These are phyloP conservation scores for Haliclona indistincta DNA, from an alignment of 37 sponge, comb jelly and placozoan species.

Conservation along the genomic window DNA sequence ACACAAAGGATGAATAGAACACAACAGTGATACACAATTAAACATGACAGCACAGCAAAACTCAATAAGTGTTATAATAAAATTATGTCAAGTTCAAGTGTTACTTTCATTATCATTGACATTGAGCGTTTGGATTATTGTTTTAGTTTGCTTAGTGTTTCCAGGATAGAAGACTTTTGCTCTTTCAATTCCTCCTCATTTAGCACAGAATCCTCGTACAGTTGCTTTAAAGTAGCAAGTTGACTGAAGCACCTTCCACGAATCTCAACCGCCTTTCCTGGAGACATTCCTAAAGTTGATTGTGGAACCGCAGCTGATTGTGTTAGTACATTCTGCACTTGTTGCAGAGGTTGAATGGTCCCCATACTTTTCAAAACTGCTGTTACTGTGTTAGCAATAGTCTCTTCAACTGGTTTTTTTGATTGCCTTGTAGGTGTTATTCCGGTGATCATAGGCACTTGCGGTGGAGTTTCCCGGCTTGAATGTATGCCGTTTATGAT, in stretches of 20 bases:
- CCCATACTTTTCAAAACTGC: conserved; percentile 7
- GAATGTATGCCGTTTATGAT: conserved; percentile 12
- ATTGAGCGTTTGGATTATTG: conserved; percentile 1
- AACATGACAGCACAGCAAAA: too few species aligned
- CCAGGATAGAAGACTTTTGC: conserved; percentile 8
- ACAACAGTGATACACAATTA: too few species aligned
- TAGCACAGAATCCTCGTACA: background rate
- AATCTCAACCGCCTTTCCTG: conserved; percentile 10
- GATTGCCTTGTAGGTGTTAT: background rate
- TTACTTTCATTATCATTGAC: background rate
- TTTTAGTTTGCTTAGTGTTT: background rate
- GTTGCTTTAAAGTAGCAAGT: background rate
- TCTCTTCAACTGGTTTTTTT: background rate
- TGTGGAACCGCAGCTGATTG: background rate
- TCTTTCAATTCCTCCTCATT: conserved; percentile 8
- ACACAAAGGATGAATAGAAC: too few species aligned
- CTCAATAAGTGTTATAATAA: too few species aligned
- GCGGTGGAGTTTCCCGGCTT: conserved; percentile 16
- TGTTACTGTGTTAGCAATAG: background rate
- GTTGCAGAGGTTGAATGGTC: background rate
- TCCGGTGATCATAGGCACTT: conserved; percentile 28
- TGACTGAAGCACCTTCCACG: conserved; percentile 4
- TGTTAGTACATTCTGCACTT: background rate
- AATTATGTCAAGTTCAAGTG: too few species aligned
- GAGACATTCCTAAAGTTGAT: background rate